Conservation (phyloP, 2,797 vertebrate species). For the Danionella dracula region DNA sequence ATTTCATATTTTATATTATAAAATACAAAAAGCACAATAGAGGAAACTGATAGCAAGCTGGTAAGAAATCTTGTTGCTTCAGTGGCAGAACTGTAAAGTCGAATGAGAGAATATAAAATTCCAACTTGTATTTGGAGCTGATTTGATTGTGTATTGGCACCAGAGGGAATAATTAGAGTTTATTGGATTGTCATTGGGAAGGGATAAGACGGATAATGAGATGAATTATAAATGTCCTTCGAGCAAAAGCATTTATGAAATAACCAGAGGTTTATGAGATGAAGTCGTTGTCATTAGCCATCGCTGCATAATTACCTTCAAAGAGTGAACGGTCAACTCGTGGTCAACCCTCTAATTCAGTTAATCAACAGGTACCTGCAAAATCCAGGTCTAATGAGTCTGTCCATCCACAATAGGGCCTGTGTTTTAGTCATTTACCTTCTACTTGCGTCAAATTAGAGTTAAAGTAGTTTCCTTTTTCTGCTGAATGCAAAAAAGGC, state of each 20-base stretch:
- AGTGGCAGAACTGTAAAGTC: no score
- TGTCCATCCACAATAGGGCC: no score
- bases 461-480: no score
- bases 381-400: neutral
- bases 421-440: neutral
- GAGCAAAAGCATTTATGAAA: constrained; percentile 12
- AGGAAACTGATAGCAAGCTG: no score
- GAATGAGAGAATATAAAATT: no score
- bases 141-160: constrained; percentile 1
- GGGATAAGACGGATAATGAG: constrained; percentile 7
- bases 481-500: neutral
- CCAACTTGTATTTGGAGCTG: neutral
- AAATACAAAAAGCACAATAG: no score
- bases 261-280: neutral
- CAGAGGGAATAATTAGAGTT: constrained; percentile 15
- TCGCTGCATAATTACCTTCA: neutral
- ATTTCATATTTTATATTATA: no score
- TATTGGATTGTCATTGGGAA: constrained; percentile 14
- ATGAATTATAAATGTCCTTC: constrained; percentile 9
- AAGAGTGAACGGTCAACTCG: neutral
- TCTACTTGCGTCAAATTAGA: neutral
- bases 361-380: neutral
- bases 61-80: no score
- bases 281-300: neutral
- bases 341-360: neutral